Evolutionary conservation across 2,888 invertebrate species (phyloP).

Genomic region (Drosophila villosipedis): DNA sequence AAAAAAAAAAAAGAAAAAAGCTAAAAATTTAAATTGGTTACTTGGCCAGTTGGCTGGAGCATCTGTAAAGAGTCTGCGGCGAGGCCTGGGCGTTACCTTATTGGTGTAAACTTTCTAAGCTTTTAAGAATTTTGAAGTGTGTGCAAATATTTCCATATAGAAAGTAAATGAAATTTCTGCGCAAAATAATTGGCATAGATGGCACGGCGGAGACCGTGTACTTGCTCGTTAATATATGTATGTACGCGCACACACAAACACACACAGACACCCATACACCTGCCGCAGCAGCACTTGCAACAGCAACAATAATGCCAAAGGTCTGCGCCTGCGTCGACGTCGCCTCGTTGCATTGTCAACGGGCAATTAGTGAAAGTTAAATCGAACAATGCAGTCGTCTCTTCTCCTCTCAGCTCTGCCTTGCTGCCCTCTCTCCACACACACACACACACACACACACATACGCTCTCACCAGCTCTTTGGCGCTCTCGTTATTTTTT

Average conservation of each 20-base stretch:
- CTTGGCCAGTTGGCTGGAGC: conserved; percentile 5
- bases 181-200: conserved; percentile 57
- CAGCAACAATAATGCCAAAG: conserved; percentile 47
- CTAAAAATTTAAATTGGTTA: conserved; percentile 37
- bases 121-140: conserved; percentile 58
- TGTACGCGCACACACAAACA: conserved; percentile 4
- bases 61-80: conserved; percentile 30
- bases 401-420: conserved; percentile 9
- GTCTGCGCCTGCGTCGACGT: conserved; percentile 37
- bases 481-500: conserved; percentile 8
- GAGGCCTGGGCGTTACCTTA: conserved; percentile 45
- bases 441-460: background rate
- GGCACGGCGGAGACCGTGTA: conserved; percentile 49
- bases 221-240: conserved; percentile 53
- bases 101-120: conserved; percentile 58
- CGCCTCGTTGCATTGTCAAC: conserved; percentile 68
- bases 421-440: conserved; percentile 13
- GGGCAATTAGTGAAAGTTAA: conserved; percentile 78
- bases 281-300: conserved; percentile 31
- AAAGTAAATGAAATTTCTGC: conserved; percentile 59
- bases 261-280: conserved; percentile 27
- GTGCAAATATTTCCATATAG: conserved; percentile 63
- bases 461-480: background rate
- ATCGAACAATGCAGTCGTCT: conserved; percentile 72
- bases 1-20: conserved; percentile 13